Percentiles rank a stretch among this genome's conserved stretches.
Evolutionary conservation across 2,797 vertebrate genomes (phyloP).

Genomic region (Phoebastria nigripes): DNA sequence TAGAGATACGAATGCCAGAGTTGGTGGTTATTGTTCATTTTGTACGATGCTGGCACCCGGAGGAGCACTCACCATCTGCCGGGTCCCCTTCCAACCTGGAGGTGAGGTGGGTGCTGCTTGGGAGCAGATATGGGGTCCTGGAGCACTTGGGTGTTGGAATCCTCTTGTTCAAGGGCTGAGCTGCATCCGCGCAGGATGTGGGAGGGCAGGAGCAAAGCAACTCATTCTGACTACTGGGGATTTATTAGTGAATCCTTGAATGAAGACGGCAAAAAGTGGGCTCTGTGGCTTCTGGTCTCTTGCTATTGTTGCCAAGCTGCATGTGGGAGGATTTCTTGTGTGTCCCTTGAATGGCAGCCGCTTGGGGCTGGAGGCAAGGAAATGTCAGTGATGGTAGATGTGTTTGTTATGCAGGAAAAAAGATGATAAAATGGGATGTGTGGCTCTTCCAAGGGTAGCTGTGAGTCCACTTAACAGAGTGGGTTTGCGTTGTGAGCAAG

Average conservation of each 20-base stretch:
- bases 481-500: background rate
- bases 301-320: background rate
- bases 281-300: background rate
- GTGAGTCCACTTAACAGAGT: background rate
- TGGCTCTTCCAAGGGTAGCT: background rate
- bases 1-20: background rate
- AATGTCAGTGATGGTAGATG: background rate
- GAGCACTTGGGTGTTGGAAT: background rate
- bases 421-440: background rate
- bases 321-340: background rate
- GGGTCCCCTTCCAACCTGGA: background rate
- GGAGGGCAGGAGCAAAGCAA: background rate
- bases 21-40: background rate
- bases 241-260: background rate
- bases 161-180: background rate
- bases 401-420: background rate
- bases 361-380: background rate
- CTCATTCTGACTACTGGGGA: background rate
- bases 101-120: background rate
- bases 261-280: background rate
- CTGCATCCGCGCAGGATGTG: background rate
- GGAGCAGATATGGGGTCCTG: background rate
- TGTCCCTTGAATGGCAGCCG: background rate
- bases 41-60: background rate
- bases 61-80: background rate